These are phyloP conservation scores for Elymnias hypermnestra DNA, from an alignment of 1,140 invertebrate genomes.

Conservation along the genomic window DNA sequence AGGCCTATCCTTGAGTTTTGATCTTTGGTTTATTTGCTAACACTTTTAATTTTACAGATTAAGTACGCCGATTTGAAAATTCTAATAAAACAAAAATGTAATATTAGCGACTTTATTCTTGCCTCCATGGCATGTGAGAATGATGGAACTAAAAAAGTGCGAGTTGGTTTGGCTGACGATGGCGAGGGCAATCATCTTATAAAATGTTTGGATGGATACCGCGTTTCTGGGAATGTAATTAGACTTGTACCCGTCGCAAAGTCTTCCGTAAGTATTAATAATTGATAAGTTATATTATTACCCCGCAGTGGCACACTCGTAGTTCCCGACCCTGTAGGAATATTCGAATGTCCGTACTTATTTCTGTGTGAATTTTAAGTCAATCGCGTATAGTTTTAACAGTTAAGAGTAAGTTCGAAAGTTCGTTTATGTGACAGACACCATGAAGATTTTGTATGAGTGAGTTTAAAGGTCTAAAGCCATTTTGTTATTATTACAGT, in stretches of 20 bases:
- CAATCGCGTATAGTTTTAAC: too few relatives aligned
- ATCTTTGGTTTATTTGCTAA: not conserved
- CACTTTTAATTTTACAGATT: constrained; percentile 33
- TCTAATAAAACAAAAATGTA: constrained; percentile 50
- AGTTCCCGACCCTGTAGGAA: too few relatives aligned
- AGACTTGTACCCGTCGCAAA: constrained; percentile 43
- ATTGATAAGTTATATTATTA: too few relatives aligned
- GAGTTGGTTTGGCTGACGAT: constrained; percentile 48
- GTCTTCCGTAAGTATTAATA: constrained; percentile 35
- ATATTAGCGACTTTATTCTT: constrained; percentile 54
- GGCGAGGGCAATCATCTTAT: constrained; percentile 42
- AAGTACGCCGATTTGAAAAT: constrained; percentile 51
- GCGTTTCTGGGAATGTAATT: constrained; percentile 33
- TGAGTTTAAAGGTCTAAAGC: too few relatives aligned
- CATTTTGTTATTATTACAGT: too few relatives aligned
- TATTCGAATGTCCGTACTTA: too few relatives aligned
- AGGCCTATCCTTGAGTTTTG: constrained; percentile 3
- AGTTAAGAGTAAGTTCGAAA: too few relatives aligned
- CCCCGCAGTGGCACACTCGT: too few relatives aligned
- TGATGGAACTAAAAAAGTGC: constrained; percentile 46
- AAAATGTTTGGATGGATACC: constrained; percentile 50
- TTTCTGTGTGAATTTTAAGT: too few relatives aligned
- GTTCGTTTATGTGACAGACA: too few relatives aligned
- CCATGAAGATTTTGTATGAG: too few relatives aligned
- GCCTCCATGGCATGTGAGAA: constrained; percentile 41